Percentiles rank a stretch among this genome's conserved stretches.
phyloP scores from a whole-genome alignment of 1,140 invertebrate species.

The Drosophila repletoides region DNA sequence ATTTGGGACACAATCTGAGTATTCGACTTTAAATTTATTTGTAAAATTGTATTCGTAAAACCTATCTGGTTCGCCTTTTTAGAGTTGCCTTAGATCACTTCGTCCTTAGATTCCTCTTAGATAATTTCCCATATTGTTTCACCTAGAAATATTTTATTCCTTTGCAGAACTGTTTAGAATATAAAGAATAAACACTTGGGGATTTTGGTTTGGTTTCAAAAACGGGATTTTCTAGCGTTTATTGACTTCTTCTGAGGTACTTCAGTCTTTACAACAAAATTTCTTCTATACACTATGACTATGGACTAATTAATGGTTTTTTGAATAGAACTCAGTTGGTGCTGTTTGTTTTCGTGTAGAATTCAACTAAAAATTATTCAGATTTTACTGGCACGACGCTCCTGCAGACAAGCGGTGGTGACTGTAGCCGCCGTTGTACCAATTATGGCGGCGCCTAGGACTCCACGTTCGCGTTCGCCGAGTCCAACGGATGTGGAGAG shows the following conservation, averaged over 20 bases:
- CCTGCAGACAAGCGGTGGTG: slow-evolving; percentile 61
- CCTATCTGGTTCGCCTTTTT: too few species aligned
- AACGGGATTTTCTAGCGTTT: slow-evolving; percentile 67
- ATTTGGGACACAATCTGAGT: not conserved
- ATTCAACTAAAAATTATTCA: slow-evolving; percentile 68
- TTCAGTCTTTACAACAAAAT: slow-evolving; percentile 81
- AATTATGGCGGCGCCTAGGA: slow-evolving; percentile 64
- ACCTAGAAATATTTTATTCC: too few species aligned
- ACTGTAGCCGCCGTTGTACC: slow-evolving; percentile 68
- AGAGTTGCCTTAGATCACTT: too few species aligned
- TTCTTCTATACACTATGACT: slow-evolving; percentile 68
- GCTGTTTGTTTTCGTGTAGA: too few species aligned
- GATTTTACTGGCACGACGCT: slow-evolving; percentile 55
- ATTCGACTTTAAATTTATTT: not conserved
- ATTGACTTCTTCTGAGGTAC: slow-evolving; percentile 81
- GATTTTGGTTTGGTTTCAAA: slow-evolving; percentile 59
- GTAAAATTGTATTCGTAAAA: too few species aligned
- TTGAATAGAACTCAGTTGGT: slow-evolving; percentile 4
- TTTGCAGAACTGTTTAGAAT: too few species aligned
- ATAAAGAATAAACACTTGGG: too few species aligned
- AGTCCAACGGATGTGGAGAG: slow-evolving; percentile 57
- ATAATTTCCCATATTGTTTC: too few species aligned
- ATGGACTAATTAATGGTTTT: slow-evolving; percentile 48
- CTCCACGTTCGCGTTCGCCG: slow-evolving; percentile 42
- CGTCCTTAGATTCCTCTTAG: too few species aligned